Base-by-base conservation (phyloP, 2,888 invertebrate species). In the Cremastinae sp. region DNA sequence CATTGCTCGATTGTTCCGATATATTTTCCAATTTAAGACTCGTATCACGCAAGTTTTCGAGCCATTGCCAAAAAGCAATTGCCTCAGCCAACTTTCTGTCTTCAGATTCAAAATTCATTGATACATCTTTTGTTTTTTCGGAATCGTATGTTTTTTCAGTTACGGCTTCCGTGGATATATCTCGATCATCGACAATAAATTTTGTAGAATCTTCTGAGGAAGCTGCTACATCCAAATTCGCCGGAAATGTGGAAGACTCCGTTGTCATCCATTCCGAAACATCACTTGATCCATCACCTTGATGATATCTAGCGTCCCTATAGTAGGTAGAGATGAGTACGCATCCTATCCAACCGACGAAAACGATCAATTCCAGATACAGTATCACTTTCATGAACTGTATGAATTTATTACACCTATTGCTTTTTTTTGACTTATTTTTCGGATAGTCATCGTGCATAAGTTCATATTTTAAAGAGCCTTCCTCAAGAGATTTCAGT, bases 311-410 rank as follows among this genome's bases (percentile, higher is more conserved):
- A 12, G 37, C 39, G n/a, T 14, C 8, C 14, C 14, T 7, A 35
- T 68, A 74, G n/a, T 69, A 47, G 16, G 55, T 45, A 10, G 69
- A 20, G 28, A 73, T 8, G 10, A 16, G 41, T 18, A 76, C 16
- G 41, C 55, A 74, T 45, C 76, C 76, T 1, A 77, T 39, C 81
- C 80, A 81, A 47, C 78, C 83, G 0, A 82, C 14, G n/a, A 82
- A 74, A n/a, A 83, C 10, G 1, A 69, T 51, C 47, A 81, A 14
- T 70, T 81, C 78, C 28, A 84, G 3, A 20, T 78, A 79, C 0
- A 84, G 53, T 58, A 84, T 73, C 1, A 83, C n/a, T 65, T 80
- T 81, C 10, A 79, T 20, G 3, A 58, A 56, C 16, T 72, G 71
- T 43, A 79, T 64, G 1, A 55, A 62, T 62, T 12, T 37, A 3